Base-by-base conservation (phyloP, 1,140 invertebrate genomes). In the Panulirus ornatus region DNA sequence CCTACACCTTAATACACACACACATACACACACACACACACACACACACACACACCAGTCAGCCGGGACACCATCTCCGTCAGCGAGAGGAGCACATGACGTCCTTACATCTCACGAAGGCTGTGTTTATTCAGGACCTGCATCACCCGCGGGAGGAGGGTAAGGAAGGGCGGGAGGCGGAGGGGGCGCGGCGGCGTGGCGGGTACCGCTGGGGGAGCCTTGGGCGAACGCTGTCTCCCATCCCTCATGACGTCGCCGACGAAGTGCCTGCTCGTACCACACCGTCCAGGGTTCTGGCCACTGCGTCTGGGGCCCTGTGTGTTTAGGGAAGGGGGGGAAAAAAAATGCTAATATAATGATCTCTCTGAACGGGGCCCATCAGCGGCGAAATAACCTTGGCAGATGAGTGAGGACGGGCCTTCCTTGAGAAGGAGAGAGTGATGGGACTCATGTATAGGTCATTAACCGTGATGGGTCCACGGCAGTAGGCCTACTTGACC, bases 11-110 rank as follows among this genome's bases (percentile, higher is more conserved):
- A 3, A 85, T 70, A 85, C 84, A 85, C 66, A 85, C 84, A 85
- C 84, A 85, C 84, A 85, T 54, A 85, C 84, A 85, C 84, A 75
- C 40, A 84, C 58, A 84, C 54, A 66, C 54, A 84, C 82, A 84
- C 82, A 84, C 82, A 84, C 58, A 83, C 81, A 63, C 81, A 34
- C 51, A 83, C n/a, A 83, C 51, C 9, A 1, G 19, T 14, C 16
- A 19, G 19, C 76, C n/a, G n/a, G n/a, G n/a, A n/a, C n/a, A n/a
- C n/a, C n/a, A n/a, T n/a, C n/a, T n/a, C n/a, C n/a, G n/a, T n/a
- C n/a, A n/a, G n/a, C n/a, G n/a, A n/a, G n/a, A n/a, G n/a, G n/a
- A n/a, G n/a, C n/a, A n/a, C n/a, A n/a, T n/a, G n/a, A n/a, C n/a
- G n/a, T n/a, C n/a, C n/a, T n/a, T n/a, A n/a, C n/a, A n/a, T n/a